Percentiles rank a stretch among this genome's conserved stretches.
Conservation (phyloP, 2,888 invertebrate species). For the Corbicula japonica region DNA sequence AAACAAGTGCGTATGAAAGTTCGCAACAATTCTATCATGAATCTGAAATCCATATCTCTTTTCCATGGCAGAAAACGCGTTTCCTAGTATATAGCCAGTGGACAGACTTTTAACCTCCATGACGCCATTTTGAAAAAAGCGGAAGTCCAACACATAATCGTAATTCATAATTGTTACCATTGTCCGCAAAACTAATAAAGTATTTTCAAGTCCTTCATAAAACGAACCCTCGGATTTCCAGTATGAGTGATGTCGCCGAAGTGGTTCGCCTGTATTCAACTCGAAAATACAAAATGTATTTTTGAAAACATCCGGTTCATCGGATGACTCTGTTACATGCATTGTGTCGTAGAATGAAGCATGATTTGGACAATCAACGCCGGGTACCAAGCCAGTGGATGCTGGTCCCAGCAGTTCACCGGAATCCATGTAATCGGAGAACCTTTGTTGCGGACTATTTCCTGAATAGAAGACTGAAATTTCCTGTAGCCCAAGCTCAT, state of each 20-base stretch:
- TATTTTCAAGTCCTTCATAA: constrained; percentile 70
- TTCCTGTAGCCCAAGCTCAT: constrained; percentile 81
- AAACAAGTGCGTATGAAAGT: constrained; percentile 74
- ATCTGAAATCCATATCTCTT: constrained; percentile 67
- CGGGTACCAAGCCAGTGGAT: constrained; percentile 71
- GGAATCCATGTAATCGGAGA: constrained; percentile 72
- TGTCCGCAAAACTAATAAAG: constrained; percentile 70
- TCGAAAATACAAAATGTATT: constrained; percentile 78
- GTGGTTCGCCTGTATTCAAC: constrained; percentile 69
- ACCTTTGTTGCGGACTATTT: constrained; percentile 62
- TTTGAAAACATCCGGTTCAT: constrained; percentile 20
- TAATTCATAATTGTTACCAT: constrained; percentile 70
- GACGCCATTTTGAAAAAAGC: constrained; percentile 77
- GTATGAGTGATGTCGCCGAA: constrained; percentile 69
- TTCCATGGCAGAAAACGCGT: constrained; percentile 53
- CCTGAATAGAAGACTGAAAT: constrained; percentile 77
- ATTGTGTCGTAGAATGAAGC: constrained; percentile 72
- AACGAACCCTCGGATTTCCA: constrained; percentile 22
- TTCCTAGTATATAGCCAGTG: constrained; percentile 76
- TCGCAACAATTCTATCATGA: constrained; percentile 59
- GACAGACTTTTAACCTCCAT: constrained; percentile 71
- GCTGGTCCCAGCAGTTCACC: constrained; percentile 69
- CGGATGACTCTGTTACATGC: constrained; percentile 36
- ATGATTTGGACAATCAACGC: constrained; percentile 79
- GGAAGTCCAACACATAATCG: constrained; percentile 72